Conservation (phyloP, 2,888 invertebrate species). For the Sinodicranocentrus sp. region DNA sequence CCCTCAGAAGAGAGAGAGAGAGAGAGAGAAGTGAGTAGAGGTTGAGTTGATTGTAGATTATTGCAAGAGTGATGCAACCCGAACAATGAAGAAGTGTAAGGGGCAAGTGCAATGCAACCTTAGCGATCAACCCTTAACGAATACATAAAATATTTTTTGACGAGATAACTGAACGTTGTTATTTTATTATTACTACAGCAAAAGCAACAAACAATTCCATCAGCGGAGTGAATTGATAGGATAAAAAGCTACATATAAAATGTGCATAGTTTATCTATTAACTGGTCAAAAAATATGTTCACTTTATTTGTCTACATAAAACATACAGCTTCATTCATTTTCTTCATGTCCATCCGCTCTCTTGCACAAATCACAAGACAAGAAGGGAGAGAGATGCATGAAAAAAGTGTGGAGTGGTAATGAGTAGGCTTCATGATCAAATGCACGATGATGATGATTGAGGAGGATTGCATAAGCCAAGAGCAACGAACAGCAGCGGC, state of each 20-base stretch:
- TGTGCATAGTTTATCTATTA: no score
- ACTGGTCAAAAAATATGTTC: no score
- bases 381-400: slow-evolving; percentile 7
- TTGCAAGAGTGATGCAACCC: slow-evolving; percentile 50
- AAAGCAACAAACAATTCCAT: background rate
- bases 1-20: no score
- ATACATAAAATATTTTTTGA: slow-evolving; percentile 25
- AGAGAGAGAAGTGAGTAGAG: slow-evolving; percentile 1
- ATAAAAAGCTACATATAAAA: no score
- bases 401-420: slow-evolving; percentile 35
- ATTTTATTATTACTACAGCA: no score
- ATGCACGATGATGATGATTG: slow-evolving; percentile 33
- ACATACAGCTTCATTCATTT: slow-evolving; percentile 49
- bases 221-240: background rate
- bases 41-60: slow-evolving; percentile 47
- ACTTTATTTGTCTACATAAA: no score
- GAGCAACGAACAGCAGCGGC: slow-evolving; percentile 61
- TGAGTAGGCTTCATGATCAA: slow-evolving; percentile 51
- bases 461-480: slow-evolving; percentile 65
- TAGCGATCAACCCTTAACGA: slow-evolving; percentile 47
- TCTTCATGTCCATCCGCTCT: slow-evolving; percentile 59
- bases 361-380: slow-evolving; percentile 39
- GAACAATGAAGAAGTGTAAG: slow-evolving; percentile 53
- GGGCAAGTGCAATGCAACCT: slow-evolving; percentile 65
- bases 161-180: background rate